Base-by-base conservation (phyloP, 2,888 invertebrate species). In the Fabriciana adippe region DNA sequence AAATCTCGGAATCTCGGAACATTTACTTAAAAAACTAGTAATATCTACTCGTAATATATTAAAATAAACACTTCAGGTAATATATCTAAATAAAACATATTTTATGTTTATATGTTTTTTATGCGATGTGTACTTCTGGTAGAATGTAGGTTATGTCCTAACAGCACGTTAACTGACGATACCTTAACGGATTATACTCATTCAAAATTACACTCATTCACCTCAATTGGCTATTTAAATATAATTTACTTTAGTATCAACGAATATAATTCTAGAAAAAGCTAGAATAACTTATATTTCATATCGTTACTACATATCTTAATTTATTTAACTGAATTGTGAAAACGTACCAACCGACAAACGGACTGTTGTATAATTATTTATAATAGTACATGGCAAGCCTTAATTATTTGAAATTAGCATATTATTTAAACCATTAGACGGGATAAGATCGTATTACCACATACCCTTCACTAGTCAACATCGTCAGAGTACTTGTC, bases 81-180 rank as follows among this genome's bases (percentile, higher is more conserved):
- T 48, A 6, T 14, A 60, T 6, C 31, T 15, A n/a, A 48, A 53
- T 62, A 35, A n/a, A 13, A 13, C 1, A 18, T 18, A 18, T 18
- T n/a, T n/a, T 18, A 18, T 18, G 6, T 41, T 35, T 54, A 47
- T 35, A 47, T 45, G 13, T 16, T 18, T 69, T 21, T 55, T 73
- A 74, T 82, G 78, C 80, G 67, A 55, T 51, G 81, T 3, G 67
- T 85, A 84, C 79, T 21, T 55, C 26, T 8, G 66, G 65, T 70
- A 84, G 86, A 83, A 88, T 88, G 82, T 82, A 82, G 88, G 86
- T 79, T 86, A 84, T 80, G 77, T 76, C 86, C 85, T 83, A 83
- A 87, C 75, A 66, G 75, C 68, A 57, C 48, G 62, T 64, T 64
- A 61, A 68, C 73, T 71, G 78, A 72, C 73, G 77, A 76, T 77